Percentiles rank a stretch among this genome's conserved stretches.
Evolutionary conservation across 2,888 invertebrate genomes (phyloP).

Genomic region (Cephus pulcher): DNA sequence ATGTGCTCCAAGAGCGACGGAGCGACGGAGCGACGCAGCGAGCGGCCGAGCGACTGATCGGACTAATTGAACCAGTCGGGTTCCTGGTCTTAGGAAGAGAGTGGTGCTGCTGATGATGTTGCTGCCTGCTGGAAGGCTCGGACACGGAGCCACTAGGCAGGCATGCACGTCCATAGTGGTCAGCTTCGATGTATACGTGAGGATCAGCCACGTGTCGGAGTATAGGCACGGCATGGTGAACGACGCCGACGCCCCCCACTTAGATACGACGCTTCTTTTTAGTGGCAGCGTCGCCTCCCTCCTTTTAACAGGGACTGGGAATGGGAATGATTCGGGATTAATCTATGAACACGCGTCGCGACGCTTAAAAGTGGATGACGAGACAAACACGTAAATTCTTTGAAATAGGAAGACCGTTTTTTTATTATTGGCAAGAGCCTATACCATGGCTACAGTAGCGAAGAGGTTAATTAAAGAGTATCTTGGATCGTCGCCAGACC

Average conservation of each 20-base stretch:
- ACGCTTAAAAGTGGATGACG: not conserved
- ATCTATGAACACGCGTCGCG: not conserved
- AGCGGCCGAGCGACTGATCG: conserved; percentile 6
- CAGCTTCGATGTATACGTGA: not conserved
- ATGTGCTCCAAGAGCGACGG: not conserved
- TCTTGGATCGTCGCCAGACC: not conserved
- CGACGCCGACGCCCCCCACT: not conserved
- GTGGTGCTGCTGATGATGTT: not conserved
- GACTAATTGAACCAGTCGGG: conserved; percentile 1
- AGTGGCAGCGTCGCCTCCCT: not conserved
- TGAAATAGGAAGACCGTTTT: not conserved
- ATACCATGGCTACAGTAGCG: not conserved
- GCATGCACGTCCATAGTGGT: not conserved
- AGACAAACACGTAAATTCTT: not conserved
- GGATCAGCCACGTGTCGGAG: not conserved
- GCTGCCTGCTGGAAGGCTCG: not conserved
- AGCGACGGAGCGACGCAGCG: not conserved
- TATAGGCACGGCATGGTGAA: not conserved
- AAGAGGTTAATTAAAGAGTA: not conserved
- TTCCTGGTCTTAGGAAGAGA: not conserved
- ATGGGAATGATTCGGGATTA: not conserved
- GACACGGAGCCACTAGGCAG: not conserved
- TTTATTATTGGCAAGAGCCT: not conserved
- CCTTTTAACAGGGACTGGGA: not conserved
- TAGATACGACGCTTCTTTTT: not conserved